These are phyloP conservation scores for Mya arenaria DNA, from an alignment of 1,140 invertebrate species.

Conservation along the genomic window DNA sequence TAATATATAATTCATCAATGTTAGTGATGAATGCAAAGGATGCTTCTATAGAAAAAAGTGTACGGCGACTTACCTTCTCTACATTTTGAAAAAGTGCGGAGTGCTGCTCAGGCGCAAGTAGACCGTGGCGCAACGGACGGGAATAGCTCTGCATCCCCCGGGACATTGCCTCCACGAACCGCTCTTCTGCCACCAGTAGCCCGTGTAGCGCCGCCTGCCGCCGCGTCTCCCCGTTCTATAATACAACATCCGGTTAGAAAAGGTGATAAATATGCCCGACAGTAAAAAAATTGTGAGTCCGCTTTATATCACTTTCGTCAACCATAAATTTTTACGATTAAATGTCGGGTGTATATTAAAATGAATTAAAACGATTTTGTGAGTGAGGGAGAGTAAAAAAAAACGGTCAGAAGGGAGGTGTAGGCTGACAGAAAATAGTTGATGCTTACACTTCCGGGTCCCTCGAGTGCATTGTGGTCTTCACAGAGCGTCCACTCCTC, in stretches of 20 bases:
- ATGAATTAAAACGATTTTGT: constrained; percentile 4
- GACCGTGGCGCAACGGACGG: constrained; percentile 57
- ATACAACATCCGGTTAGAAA: no score
- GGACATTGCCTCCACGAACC: constrained; percentile 59
- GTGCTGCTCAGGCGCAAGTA: constrained; percentile 54
- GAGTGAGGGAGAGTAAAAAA: constrained; percentile 12
- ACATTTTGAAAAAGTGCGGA: constrained; percentile 63
- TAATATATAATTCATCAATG: neutral
- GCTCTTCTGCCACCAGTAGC: constrained; percentile 47
- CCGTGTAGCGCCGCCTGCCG: constrained; percentile 49
- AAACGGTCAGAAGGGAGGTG: constrained; percentile 15
- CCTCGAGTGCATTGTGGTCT: constrained; percentile 19
- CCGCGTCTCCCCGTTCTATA: constrained; percentile 38
- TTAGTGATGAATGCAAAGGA: neutral
- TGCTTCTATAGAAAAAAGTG: neutral
- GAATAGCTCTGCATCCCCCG: constrained; percentile 59
- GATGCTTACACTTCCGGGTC: constrained; percentile 41
- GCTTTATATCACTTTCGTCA: no score
- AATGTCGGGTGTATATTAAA: no score
- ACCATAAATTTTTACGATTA: no score
- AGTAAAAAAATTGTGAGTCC: no score
- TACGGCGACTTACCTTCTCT: constrained; percentile 63
- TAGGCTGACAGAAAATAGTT: constrained; percentile 24
- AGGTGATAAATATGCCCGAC: no score
- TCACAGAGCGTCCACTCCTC: constrained; percentile 24